phyloP scores from a whole-genome alignment of 2,888 invertebrate genomes.

The Macropis europaea region DNA sequence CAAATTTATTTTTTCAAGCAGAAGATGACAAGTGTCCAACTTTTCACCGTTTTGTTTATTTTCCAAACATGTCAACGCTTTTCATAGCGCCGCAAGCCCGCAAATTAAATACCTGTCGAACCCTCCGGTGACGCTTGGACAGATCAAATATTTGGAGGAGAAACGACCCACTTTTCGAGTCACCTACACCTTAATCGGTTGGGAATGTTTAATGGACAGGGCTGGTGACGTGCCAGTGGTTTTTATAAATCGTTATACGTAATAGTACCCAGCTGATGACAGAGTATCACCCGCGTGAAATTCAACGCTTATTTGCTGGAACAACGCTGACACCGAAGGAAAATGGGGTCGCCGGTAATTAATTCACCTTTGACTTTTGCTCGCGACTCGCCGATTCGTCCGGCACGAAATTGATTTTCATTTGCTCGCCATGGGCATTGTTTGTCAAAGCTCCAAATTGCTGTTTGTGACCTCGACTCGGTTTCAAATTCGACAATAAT shows the following conservation, averaged over 20 bases:
- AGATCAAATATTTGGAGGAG: neutral
- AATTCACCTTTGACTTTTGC: slow-evolving; percentile 61
- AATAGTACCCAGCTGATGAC: slow-evolving; percentile 2
- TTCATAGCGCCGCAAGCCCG: too few relatives aligned
- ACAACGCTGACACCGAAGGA: slow-evolving; percentile 8
- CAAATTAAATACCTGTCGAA: too few relatives aligned
- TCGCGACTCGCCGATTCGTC: slow-evolving; percentile 29
- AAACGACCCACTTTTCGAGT: neutral
- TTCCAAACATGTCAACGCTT: too few relatives aligned
- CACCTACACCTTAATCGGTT: neutral
- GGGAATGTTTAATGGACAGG: slow-evolving; percentile 6
- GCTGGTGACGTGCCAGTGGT: neutral
- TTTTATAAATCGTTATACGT: slow-evolving; percentile 3
- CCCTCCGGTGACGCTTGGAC: neutral
- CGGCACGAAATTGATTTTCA: slow-evolving; percentile 40
- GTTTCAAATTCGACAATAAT: neutral
- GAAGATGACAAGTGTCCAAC: too few relatives aligned
- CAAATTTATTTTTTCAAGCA: too few relatives aligned
- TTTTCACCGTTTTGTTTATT: too few relatives aligned
- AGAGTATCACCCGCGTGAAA: slow-evolving; percentile 16
- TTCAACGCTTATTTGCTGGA: slow-evolving; percentile 31
- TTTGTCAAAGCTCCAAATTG: slow-evolving; percentile 16
- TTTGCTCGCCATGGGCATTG: slow-evolving; percentile 8
- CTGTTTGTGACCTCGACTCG: slow-evolving; percentile 9
- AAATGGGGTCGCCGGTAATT: slow-evolving; percentile 54